Evolutionary conservation across 2,888 invertebrate species (phyloP).

Genomic region (Lysandra coridon): DNA sequence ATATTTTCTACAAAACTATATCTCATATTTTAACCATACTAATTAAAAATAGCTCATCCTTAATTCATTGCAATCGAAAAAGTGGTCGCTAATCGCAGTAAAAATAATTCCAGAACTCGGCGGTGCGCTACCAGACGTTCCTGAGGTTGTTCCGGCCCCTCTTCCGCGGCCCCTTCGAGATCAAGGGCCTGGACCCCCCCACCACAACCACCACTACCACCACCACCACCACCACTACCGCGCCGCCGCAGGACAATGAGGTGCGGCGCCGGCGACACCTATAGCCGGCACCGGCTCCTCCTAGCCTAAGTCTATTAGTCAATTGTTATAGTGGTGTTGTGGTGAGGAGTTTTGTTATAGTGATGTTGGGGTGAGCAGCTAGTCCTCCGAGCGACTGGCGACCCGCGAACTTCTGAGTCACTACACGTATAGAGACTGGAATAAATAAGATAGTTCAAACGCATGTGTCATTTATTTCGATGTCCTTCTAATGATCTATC

Average conservation of each 20-base stretch:
- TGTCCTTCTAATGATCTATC: background rate
- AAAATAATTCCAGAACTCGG: constrained; percentile 84
- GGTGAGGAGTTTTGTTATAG: background rate
- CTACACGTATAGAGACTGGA: background rate
- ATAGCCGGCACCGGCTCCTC: background rate
- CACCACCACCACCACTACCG: constrained; percentile 50
- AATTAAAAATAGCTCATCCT: no score
- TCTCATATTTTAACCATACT: no score
- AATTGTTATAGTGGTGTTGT: background rate
- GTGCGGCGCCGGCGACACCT: constrained; percentile 4
- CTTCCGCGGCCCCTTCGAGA: constrained; percentile 86
- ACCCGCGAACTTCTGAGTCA: background rate
- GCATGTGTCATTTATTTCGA: background rate
- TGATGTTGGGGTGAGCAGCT: background rate
- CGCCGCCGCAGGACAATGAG: constrained; percentile 28
- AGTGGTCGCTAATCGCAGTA: background rate
- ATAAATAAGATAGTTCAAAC: background rate
- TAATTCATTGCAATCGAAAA: no score
- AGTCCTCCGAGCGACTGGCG: background rate
- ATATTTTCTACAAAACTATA: no score
- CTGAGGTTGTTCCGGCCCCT: constrained; percentile 87
- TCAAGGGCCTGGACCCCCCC: constrained; percentile 84
- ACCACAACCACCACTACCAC: constrained; percentile 72
- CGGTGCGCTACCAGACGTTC: constrained; percentile 86
- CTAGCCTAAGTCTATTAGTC: constrained; percentile 1